Evolutionary conservation across 2,888 invertebrate species (phyloP).

Genomic region (Limenitis camilla): DNA sequence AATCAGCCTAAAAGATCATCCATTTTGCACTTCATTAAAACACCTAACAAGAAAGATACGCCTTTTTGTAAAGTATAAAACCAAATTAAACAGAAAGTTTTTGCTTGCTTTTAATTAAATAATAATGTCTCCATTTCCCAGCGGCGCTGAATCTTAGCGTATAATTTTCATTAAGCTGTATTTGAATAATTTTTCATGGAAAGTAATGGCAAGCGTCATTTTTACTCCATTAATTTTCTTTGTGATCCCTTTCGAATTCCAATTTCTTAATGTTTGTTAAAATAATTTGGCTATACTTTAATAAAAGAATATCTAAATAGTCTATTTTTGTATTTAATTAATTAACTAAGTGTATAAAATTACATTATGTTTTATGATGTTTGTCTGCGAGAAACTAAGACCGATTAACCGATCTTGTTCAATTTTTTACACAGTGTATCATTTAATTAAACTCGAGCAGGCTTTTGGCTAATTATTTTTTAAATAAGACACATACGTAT

Average conservation of each 20-base stretch:
- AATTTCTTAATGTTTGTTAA: slow-evolving; percentile 1
- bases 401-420: no score
- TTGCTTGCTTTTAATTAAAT: slow-evolving; percentile 11
- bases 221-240: slow-evolving; percentile 12
- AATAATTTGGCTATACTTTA: no score
- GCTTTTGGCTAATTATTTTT: no score
- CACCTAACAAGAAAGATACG: not conserved
- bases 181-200: slow-evolving; percentile 15
- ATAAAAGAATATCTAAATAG: no score
- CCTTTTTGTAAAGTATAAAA: slow-evolving; percentile 36
- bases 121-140: slow-evolving; percentile 11
- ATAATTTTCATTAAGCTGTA: slow-evolving; percentile 17
- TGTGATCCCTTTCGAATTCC: slow-evolving; percentile 1
- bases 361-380: no score
- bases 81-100: slow-evolving; percentile 13
- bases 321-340: no score
- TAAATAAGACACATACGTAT: no score
- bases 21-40: not conserved
- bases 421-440: no score
- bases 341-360: no score
- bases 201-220: slow-evolving; percentile 9
- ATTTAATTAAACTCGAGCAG: no score
- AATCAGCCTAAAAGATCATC: no score
- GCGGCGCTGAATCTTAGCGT: slow-evolving; percentile 9
- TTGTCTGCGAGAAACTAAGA: no score